Base-by-base conservation (phyloP, 2,797 vertebrate species). In the Tokudaia muenninki region DNA sequence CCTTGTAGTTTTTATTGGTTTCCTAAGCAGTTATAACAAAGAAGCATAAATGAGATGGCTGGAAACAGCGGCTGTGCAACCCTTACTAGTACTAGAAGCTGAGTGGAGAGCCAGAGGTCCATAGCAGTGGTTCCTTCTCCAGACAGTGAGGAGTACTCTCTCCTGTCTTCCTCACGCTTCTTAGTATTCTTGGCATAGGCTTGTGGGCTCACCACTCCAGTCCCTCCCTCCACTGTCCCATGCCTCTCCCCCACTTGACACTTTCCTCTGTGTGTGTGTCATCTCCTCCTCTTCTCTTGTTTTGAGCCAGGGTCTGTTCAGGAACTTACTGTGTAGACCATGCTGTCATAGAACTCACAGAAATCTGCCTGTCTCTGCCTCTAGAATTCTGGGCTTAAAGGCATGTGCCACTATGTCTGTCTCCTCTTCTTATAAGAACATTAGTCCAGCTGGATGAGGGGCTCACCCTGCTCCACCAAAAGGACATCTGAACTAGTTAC, bases 401-500 rank as follows among this genome's bases (percentile, higher is more conserved):
- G 63, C 21, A 1, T 52, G 34, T 12, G 7, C 34, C 83, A 26
- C 47, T 70, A 5, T n/a, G 31, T 37, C 63, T 70, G 31, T 26
- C 63, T 52, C 83, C 31, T 79, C 59, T 61, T 61, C 17, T 80
- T 47, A 13, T 24, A 59, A 87, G 47, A 26, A 89, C 13, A 26
- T 61, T 19, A 9, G 24, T 93, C 19, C 16, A 47, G 50, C 3
- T 89, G n/a, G 26, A 26, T 63, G 72, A 57, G 86, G 78, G 57
- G 57, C 63, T 67, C n/a, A 31, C 63, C 3, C 29, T 70, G 44
- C 50, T 87, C 82, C 41, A 80, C 2, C 14, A 29, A 88, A 57
- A 65, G n/a, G 24, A 50, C 21, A 26, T 52, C 55, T 94, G 84
- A 87, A 93, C 65, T 86, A 82, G 55, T 70, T 84, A 87, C n/a